These are phyloP conservation scores for Asbolus verrucosus DNA, from an alignment of 1,140 invertebrate species.

Conservation along the genomic window DNA sequence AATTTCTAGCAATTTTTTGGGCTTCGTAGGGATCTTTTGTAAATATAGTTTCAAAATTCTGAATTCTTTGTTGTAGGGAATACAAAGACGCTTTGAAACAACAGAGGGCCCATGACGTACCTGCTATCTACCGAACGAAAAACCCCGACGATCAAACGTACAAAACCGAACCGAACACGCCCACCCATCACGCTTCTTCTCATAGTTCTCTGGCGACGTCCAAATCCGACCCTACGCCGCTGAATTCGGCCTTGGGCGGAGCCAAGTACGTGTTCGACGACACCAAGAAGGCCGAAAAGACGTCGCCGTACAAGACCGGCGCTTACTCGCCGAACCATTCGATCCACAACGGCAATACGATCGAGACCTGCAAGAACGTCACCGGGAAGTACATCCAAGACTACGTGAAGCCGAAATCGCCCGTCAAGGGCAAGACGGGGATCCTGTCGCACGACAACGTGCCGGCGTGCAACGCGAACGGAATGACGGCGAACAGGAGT, in stretches of 20 bases:
- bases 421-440: constrained; percentile 68
- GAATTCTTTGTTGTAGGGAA: constrained; percentile 75
- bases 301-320: constrained; percentile 26
- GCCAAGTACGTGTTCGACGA: constrained; percentile 63
- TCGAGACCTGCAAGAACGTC: constrained; percentile 11
- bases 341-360: constrained; percentile 21
- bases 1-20: no score
- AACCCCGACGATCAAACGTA: constrained; percentile 64
- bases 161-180: constrained; percentile 65
- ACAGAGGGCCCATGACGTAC: constrained; percentile 80
- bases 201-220: constrained; percentile 61
- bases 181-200: constrained; percentile 60
- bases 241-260: constrained; percentile 62
- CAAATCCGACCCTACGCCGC: constrained; percentile 63
- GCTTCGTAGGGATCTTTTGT: no score
- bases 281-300: constrained; percentile 50
- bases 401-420: constrained; percentile 80
- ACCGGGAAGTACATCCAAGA: constrained; percentile 56
- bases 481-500: constrained; percentile 4
- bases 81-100: constrained; percentile 89
- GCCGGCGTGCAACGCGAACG: constrained; percentile 53
- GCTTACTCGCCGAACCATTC: constrained; percentile 23
- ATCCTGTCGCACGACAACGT: constrained; percentile 69
- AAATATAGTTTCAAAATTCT: no score
- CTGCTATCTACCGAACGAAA: constrained; percentile 76